These are phyloP conservation scores for Homarus gammarus DNA, from an alignment of 2,888 invertebrate species.

Conservation along the genomic window DNA sequence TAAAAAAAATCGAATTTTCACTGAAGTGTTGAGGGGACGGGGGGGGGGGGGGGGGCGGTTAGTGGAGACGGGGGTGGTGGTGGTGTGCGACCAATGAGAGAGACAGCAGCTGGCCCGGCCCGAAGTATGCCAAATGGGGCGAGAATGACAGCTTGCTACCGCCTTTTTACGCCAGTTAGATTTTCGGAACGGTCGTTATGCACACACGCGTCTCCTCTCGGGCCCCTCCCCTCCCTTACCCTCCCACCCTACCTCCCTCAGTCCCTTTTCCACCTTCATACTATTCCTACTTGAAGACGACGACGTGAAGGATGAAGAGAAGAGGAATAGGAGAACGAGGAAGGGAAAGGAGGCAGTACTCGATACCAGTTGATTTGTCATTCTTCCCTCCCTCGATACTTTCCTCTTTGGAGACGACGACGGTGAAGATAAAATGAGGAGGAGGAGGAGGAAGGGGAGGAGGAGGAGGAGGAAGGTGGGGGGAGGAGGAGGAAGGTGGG, in stretches of 20 bases:
- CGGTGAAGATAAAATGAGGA: no score
- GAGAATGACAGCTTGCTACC: not conserved
- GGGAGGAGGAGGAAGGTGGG: no score
- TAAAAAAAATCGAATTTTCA: not conserved
- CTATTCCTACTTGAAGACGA: slow-evolving; percentile 5
- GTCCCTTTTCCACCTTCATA: no score
- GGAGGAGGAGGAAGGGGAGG: no score
- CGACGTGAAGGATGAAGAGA: not conserved
- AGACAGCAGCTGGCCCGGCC: not conserved
- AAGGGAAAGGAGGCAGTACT: not conserved
- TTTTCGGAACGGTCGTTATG: not conserved
- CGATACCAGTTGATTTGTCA: no score
- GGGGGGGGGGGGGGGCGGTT: not conserved
- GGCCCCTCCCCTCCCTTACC: not conserved
- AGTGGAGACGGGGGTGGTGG: not conserved
- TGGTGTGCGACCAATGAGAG: slow-evolving; percentile 12
- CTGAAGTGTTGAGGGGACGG: not conserved
- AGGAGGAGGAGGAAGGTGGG: no score
- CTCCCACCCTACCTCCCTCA: no score
- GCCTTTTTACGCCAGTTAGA: not conserved
- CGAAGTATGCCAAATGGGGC: not conserved
- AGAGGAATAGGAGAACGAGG: slow-evolving; percentile 17
- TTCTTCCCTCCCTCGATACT: no score
- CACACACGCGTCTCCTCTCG: not conserved
- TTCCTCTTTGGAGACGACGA: no score